A percentile compares a stretch with the other conserved stretches of the same genome.
Conservation (phyloP, 2,113 vertebrate genomes). For the Laterallus jamaicensis region DNA sequence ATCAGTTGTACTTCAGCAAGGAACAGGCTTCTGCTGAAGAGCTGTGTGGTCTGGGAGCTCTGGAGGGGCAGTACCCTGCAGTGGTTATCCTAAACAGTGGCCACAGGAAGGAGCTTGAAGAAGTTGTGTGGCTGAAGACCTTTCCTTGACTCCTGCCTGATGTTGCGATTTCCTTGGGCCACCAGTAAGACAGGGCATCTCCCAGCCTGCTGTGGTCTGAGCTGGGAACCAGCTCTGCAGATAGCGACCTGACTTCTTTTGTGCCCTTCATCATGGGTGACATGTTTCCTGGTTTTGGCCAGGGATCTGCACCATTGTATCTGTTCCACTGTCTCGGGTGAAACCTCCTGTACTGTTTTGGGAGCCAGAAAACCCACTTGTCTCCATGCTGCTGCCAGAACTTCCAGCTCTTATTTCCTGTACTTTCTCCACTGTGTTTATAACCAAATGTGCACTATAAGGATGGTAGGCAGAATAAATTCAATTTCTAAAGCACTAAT, state of each 20-base stretch:
- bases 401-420: slow-evolving; percentile 14
- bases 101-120: neutral
- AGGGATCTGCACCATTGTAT: neutral
- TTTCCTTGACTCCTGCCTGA: neutral
- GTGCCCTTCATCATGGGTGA: neutral
- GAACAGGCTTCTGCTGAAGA: neutral
- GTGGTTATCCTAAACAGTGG: neutral
- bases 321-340: neutral
- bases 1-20: rapidly evolving
- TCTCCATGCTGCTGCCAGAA: neutral
- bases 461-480: neutral
- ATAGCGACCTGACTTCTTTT: neutral
- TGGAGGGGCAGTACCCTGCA: neutral
- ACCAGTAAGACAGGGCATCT: rapidly evolving
- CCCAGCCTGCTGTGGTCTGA: neutral
- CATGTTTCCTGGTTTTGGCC: neutral
- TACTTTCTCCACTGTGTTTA: neutral
- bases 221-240: neutral
- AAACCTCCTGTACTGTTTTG: neutral
- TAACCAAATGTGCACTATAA: neutral
- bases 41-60: neutral
- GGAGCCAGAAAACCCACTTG: slow-evolving; percentile 24
- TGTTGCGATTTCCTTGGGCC: neutral
- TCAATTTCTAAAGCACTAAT: neutral
- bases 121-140: neutral